Conservation (phyloP, 1,140 invertebrate species). For the Tribolium madens region DNA sequence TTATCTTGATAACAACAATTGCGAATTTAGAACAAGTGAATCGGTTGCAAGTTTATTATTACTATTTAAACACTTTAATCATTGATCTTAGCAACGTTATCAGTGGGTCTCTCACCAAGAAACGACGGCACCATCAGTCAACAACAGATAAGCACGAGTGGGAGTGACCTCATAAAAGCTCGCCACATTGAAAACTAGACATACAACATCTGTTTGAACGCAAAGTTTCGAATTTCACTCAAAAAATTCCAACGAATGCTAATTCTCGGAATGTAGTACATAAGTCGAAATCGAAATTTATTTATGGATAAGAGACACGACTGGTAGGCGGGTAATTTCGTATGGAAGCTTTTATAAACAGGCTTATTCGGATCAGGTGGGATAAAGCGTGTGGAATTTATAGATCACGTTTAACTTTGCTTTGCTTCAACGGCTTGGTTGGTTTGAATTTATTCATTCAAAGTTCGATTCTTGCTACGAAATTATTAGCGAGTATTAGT, state of each 20-base stretch:
- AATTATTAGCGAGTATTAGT: no score
- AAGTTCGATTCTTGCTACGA: no score
- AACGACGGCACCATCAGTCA: not conserved
- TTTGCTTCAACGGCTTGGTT: no score
- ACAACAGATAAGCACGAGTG: not conserved
- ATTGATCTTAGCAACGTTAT: no score
- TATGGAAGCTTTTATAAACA: not conserved
- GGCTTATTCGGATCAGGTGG: not conserved
- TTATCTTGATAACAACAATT: not conserved
- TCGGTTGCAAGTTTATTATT: not conserved
- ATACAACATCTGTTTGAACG: not conserved
- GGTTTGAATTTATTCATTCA: no score
- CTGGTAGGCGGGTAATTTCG: not conserved
- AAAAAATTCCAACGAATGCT: not conserved
- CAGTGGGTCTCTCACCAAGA: no score
- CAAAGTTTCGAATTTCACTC: not conserved
- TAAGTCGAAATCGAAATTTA: not conserved
- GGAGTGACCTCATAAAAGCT: not conserved
- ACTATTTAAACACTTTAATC: no score
- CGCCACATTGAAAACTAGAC: not conserved
- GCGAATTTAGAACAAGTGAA: no score
- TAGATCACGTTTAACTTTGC: not conserved
- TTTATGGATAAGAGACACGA: not conserved
- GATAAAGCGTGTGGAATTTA: not conserved
- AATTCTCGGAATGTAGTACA: not conserved